phyloP scores from a whole-genome alignment of 1,140 invertebrate genomes.

The Xylocopa sonorina region DNA sequence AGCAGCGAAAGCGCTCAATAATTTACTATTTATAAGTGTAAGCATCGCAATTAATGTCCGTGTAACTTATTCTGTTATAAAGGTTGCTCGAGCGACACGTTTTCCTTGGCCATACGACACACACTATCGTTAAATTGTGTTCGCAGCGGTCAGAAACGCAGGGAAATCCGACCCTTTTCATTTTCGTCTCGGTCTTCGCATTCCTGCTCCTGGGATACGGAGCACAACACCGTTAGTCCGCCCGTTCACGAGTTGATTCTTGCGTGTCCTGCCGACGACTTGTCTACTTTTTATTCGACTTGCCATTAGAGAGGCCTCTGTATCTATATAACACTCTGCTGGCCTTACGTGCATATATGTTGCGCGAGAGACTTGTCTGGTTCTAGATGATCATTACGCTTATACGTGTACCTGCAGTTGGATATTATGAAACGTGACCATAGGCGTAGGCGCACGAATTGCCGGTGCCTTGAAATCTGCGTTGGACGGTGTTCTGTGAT shows the following conservation, averaged over 20 bases:
- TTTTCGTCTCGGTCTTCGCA: background rate
- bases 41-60: background rate
- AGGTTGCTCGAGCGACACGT: too few relatives aligned
- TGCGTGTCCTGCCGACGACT: background rate
- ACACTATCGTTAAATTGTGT: background rate
- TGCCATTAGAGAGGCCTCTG: conserved; percentile 21
- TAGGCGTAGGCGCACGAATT: background rate
- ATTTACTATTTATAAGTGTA: too few relatives aligned
- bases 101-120: too few relatives aligned
- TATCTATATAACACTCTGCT: background rate
- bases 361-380: background rate
- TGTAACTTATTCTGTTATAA: background rate
- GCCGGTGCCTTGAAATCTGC: too few relatives aligned
- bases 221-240: conserved; percentile 11
- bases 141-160: background rate
- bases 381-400: conserved; percentile 14
- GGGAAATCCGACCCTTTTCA: background rate
- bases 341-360: background rate
- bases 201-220: background rate
- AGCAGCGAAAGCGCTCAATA: too few relatives aligned
- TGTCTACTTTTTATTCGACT: conserved; percentile 22
- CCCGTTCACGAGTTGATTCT: conserved; percentile 13
- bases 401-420: background rate
- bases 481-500: too few relatives aligned
- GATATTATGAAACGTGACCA: background rate